Evolutionary conservation across 2,797 vertebrate species (phyloP).

Genomic region (Rachycentron canadum): DNA sequence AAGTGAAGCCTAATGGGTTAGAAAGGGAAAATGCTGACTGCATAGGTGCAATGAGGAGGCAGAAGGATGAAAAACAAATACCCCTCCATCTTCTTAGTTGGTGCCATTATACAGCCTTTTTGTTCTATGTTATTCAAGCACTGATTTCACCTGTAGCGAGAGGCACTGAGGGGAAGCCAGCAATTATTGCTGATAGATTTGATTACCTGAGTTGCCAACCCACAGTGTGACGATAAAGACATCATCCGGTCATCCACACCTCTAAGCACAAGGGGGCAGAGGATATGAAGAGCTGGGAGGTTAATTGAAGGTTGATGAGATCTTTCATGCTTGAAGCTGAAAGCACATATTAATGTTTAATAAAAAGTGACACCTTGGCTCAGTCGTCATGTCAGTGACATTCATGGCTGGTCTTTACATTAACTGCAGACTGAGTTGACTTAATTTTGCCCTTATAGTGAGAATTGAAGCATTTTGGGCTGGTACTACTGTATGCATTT

Average conservation of each 20-base stretch:
- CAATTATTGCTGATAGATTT: slow-evolving; percentile 63
- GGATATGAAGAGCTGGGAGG: slow-evolving; percentile 52
- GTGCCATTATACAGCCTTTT: slow-evolving; percentile 22
- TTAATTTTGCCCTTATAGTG: slow-evolving; percentile 8
- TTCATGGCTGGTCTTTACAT: slow-evolving; percentile 8
- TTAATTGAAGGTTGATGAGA: slow-evolving; percentile 74
- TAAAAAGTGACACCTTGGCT: slow-evolving; percentile 49
- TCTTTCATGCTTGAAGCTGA: slow-evolving; percentile 53
- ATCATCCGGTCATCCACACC: slow-evolving; percentile 37
- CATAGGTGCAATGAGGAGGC: neutral
- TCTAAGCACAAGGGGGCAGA: slow-evolving; percentile 18
- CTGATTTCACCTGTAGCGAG: slow-evolving; percentile 13
- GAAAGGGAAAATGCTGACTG: slow-evolving; percentile 14
- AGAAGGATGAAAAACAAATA: slow-evolving; percentile 22
- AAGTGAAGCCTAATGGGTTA: slow-evolving; percentile 14
- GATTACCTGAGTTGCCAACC: slow-evolving; percentile 60
- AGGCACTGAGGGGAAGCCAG: slow-evolving; percentile 45
- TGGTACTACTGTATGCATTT: neutral
- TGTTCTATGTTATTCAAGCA: slow-evolving; percentile 15
- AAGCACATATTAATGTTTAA: slow-evolving; percentile 61
- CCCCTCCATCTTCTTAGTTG: neutral
- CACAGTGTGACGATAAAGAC: slow-evolving; percentile 31
- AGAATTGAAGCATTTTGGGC: neutral
- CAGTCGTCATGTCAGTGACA: slow-evolving; percentile 4
- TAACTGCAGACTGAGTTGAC: slow-evolving; percentile 3